Evolutionary conservation across 1,140 invertebrate genomes (phyloP), one percentile per base, ranked within the genome.

Genomic region (Babylonia areolata): DNA sequence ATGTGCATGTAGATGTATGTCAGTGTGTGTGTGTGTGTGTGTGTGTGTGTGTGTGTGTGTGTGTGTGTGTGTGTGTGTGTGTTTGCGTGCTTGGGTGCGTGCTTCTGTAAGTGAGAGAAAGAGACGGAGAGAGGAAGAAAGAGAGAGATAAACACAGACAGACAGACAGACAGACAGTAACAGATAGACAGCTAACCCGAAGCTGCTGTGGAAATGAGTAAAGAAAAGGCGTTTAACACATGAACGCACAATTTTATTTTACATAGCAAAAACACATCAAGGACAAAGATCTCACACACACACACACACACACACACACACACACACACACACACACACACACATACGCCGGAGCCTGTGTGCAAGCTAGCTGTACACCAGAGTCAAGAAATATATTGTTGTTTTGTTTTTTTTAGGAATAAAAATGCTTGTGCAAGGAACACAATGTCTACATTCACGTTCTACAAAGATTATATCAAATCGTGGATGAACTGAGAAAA

Each of bases 31-130:
- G 77, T n/a, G 39, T n/a, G 37, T 79, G 77, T 42, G 77, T 79
- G 77, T 79, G 77, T 79, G 33, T 40, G 33, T 79, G 77, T 12
- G 77, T n/a, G 82, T 71, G 54, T 35, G 64, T 69, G 82, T 69
- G 33, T 69, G 82, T 40, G 64, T 71, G 82, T 40, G 58, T 84
- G 64, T 73, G 64, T 69, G 31, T 35, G 35, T 23, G 37, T 46
- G 35, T 46, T 3, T 46, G 39, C 2, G 39, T 20, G 33, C 33
- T 12, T 77, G 58, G 12, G 33, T 77, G 73, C 23, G 35, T 51
- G 9, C 20, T 11, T 42, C 35, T 42, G 39, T n/a, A 11, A 6
- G 39, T 46, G 42, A 46, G 42, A 46, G 42, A 46, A 15, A 46
- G 42, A 46, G 42, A 46, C n/a, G 42, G 42, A 46, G 42, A 46